These are phyloP conservation scores for Muricea muricata DNA, from an alignment of 92 coral and sea anemone species.

Conservation along the genomic window DNA sequence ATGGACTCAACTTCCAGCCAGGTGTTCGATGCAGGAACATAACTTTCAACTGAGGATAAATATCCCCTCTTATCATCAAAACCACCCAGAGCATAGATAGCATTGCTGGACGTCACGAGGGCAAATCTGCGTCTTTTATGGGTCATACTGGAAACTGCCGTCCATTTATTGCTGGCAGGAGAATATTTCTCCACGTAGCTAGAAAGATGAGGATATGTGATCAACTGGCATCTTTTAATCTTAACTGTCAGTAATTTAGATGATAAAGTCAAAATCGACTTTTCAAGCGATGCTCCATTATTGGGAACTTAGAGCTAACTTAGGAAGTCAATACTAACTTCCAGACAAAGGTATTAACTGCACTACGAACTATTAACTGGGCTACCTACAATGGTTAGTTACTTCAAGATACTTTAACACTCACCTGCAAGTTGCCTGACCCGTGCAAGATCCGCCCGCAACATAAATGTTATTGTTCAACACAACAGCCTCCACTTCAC, in stretches of 20 bases:
- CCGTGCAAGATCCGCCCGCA: constrained; percentile 98
- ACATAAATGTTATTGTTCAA: constrained; percentile 89
- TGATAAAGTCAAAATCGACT: too few species aligned
- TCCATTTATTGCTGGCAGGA: constrained; percentile 85
- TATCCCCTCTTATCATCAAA: constrained; percentile 92
- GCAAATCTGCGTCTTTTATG: constrained; percentile 92
- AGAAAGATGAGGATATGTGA: background rate
- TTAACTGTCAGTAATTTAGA: too few species aligned
- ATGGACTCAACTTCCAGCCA: constrained; percentile 89
- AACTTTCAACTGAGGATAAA: constrained; percentile 84
- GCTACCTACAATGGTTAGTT: too few species aligned
- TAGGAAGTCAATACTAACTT: too few species aligned
- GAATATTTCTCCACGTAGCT: constrained; percentile 96
- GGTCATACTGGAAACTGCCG: constrained; percentile 81
- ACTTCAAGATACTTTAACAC: background rate
- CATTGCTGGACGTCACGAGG: constrained; percentile 74
- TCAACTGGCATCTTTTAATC: too few species aligned
- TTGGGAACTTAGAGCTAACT: too few species aligned
- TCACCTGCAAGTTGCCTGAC: constrained; percentile 94
- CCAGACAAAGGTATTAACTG: too few species aligned
- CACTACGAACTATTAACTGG: too few species aligned
- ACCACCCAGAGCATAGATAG: constrained; percentile 94
- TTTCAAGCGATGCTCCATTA: too few species aligned
- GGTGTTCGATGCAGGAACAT: constrained; percentile 67
- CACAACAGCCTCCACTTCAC: constrained; percentile 95